Base-by-base conservation (phyloP, 2,113 vertebrate genomes). In the Centropristis striata region DNA sequence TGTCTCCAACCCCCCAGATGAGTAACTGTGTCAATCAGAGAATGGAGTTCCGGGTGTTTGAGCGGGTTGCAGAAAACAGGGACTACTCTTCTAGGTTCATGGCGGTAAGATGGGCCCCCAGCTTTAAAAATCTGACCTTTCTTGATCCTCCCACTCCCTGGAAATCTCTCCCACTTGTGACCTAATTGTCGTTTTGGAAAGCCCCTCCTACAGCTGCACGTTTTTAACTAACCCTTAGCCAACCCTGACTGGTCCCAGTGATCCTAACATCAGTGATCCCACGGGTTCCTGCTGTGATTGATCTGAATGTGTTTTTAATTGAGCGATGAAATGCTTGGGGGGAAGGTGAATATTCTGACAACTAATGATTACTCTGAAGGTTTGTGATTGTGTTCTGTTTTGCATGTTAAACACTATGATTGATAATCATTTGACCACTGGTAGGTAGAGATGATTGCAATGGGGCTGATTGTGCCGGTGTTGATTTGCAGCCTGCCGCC, bases 21-120 rank as follows among this genome's bases (percentile, higher is more conserved):
- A 95, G 93, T 95, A 96, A 95, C 94, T 94, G 91, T 95, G 92
- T 96, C 93, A 95, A 93, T 92, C 95, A 96, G 94, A 96, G 94
- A 95, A 95, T 94, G 94, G 96, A 96, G 93, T 94, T 90, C 90
- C 94, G 95, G 84, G 91, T 95, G 92, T 95, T 96, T 94, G 95
- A 95, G 91, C 96, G 94, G 68, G 90, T 93, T 80, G 88, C 78
- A 74, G 94, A n/a, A n/a, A n/a, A 96, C 86, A 95, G 94, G 89
- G 95, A 96, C 89, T 91, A 80, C 90, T 94, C 94, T 54, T 86
- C 94, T 90, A 96, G 95, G 93, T 90, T 92, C 80, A 88, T 93
- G 87, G 94, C 95, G 96, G 96, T 96, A 96, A 96, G 95, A 95
- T 81, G 67, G 89, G 89, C 16, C 85, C 90, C 70, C 64, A 80